Evolutionary conservation across 2,113 vertebrate genomes (phyloP).

Genomic region (Bombycilla garrulus): DNA sequence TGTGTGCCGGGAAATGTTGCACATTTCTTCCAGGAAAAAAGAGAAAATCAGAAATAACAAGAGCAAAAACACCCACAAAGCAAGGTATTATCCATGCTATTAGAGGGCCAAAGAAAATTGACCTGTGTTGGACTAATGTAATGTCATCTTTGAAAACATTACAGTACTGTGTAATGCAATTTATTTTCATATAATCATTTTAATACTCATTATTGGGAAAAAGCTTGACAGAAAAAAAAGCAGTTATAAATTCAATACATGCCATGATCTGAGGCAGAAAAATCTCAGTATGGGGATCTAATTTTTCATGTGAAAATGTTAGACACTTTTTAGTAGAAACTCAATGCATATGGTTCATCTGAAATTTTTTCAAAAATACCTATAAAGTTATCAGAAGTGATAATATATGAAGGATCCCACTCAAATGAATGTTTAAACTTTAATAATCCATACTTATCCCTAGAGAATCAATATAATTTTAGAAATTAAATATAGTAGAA

Average conservation of each 20-base stretch:
- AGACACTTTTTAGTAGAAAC: background rate
- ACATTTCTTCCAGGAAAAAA: conserved; percentile 69
- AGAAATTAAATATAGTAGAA: background rate
- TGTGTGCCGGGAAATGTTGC: conserved; percentile 68
- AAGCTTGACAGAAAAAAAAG: conserved; percentile 51
- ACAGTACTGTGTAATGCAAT: conserved; percentile 52
- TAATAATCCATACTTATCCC: background rate
- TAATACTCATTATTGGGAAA: conserved; percentile 65
- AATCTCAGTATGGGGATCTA: background rate
- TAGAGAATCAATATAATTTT: background rate
- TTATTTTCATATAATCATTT: conserved; percentile 67
- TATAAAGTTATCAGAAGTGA: background rate
- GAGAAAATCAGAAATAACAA: conserved; percentile 52
- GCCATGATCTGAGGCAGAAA: background rate
- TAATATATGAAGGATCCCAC: background rate
- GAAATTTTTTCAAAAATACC: background rate
- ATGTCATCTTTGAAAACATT: conserved; percentile 68
- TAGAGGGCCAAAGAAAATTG: conserved; percentile 53
- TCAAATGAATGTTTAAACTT: background rate
- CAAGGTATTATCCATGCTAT: conserved; percentile 53
- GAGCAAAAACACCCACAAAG: conserved; percentile 53
- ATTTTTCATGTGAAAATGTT: background rate
- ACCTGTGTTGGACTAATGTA: conserved; percentile 58
- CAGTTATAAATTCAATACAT: conserved; percentile 29
- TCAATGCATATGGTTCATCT: background rate